Percentiles rank a stretch among this genome's conserved stretches.
Evolutionary conservation across 2,797 vertebrate genomes (phyloP).

Genomic region (Sebastes diaconus): DNA sequence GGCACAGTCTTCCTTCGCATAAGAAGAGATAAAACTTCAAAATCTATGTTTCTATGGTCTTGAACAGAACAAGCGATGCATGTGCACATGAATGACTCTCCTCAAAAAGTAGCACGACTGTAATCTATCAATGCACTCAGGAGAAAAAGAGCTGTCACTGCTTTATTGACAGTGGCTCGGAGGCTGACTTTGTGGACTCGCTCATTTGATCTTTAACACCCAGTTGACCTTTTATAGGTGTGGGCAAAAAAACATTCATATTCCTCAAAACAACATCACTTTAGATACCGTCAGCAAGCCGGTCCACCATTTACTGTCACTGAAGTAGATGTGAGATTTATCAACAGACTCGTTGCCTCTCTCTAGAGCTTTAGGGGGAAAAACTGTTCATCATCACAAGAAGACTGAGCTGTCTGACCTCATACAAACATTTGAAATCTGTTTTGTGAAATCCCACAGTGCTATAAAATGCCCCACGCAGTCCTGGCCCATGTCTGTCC

Average conservation of each 20-base stretch:
- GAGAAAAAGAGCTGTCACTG: background rate
- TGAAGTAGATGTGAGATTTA: constrained; percentile 20
- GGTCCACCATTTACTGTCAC: constrained; percentile 1
- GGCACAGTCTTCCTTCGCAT: background rate
- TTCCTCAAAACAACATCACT: background rate
- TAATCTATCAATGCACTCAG: background rate
- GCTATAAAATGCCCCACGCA: constrained; percentile 11
- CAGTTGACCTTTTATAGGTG: constrained; percentile 24
- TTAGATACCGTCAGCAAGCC: background rate
- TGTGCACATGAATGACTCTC: background rate
- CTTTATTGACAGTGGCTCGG: background rate
- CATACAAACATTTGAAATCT: constrained; percentile 30
- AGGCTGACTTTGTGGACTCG: background rate
- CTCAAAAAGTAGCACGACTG: background rate
- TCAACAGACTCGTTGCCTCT: constrained; percentile 16
- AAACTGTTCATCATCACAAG: constrained; percentile 5
- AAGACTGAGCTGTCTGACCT: constrained; percentile 21
- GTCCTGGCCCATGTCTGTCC: background rate
- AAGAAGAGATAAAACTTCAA: background rate
- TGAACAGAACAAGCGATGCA: background rate
- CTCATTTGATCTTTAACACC: constrained; percentile 27
- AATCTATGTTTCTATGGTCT: background rate
- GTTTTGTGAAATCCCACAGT: constrained; percentile 18
- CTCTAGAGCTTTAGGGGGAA: constrained; percentile 3
- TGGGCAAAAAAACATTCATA: constrained; percentile 15